Evolutionary conservation across 1,140 invertebrate species (phyloP).

Genomic region (Ephestia elutella): DNA sequence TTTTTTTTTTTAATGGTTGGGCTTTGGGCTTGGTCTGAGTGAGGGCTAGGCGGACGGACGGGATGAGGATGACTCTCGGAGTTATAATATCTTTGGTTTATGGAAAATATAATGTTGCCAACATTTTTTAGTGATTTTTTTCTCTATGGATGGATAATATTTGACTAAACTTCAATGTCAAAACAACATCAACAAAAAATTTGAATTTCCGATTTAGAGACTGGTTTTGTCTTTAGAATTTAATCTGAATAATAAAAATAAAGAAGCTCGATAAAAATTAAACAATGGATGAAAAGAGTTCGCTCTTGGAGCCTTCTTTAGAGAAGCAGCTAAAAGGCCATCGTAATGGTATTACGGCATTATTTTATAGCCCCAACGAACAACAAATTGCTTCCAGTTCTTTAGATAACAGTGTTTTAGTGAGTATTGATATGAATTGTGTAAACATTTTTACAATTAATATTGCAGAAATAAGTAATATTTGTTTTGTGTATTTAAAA

Average conservation of each 20-base stretch:
- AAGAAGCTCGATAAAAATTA: not conserved
- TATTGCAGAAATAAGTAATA: not conserved
- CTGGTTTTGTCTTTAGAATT: no score
- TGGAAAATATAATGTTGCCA: no score
- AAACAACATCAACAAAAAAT: not conserved
- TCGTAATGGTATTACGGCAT: constrained; percentile 80
- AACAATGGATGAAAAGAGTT: constrained; percentile 33
- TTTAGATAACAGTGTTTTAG: constrained; percentile 83
- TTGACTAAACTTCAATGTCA: not conserved
- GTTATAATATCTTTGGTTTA: no score
- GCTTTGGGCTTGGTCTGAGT: no score
- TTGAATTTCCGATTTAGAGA: not conserved
- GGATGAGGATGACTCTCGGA: no score
- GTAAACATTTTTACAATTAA: not conserved
- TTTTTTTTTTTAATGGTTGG: no score
- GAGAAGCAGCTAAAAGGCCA: constrained; percentile 89
- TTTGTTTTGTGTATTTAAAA: not conserved
- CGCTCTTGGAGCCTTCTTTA: constrained; percentile 77
- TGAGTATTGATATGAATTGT: constrained; percentile 31
- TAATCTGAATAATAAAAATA: no score
- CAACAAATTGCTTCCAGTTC: constrained; percentile 86
- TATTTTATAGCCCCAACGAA: constrained; percentile 85
- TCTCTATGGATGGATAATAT: no score
- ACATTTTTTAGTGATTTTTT: no score
- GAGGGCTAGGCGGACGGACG: no score